Evolutionary conservation across 2,888 invertebrate species (phyloP), one percentile per base, ranked within the genome.

Genomic region (Caenorhabditis sp.): DNA sequence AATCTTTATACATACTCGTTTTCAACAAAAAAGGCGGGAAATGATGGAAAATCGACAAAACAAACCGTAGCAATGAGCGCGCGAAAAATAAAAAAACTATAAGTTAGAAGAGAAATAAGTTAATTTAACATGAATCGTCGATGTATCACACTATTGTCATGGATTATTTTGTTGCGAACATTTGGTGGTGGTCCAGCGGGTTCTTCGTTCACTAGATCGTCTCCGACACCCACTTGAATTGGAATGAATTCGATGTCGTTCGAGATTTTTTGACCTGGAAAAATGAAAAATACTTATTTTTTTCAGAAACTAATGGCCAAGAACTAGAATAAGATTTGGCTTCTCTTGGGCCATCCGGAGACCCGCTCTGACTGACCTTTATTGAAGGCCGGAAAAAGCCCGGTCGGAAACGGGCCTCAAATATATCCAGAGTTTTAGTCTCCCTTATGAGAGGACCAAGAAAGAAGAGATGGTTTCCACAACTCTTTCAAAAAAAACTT

Each of bases 131-230:
- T 51, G 21, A 51, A 51, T 51, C 51, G 19, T 21, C 51, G 51
- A 51, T 23, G 51, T 51, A 43, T 43, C 14, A 43, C 43, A 17
- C 14, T 17, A 14, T 43, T 43, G 43, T 43, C 43, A 43, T 43
- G 43, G 24, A n/a, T 58, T 12, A 73, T 66, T 37, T 60, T 65
- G 55, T 73, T 73, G 27, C 73, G 50, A 51, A 73, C 62, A 53
- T 73, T 73, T 12, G 74, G 74, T 21, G 74, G 74, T 23, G 69
- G 66, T 36, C 58, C 66, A 27, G 69, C 69, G 1, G 74, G 74
- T 58, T 74, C 69, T 10, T 68, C 63, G 55, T 59, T 62, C 0
- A 63, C 69, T 17, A 58, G 53, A n/a, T 66, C 66, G 1, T 69
- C 69, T 24, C 63, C 58, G 26, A 14, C 59, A 26, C 74, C 74